Evolutionary conservation across 2,797 vertebrate genomes (phyloP).

Genomic region (Sebastes alutus): DNA sequence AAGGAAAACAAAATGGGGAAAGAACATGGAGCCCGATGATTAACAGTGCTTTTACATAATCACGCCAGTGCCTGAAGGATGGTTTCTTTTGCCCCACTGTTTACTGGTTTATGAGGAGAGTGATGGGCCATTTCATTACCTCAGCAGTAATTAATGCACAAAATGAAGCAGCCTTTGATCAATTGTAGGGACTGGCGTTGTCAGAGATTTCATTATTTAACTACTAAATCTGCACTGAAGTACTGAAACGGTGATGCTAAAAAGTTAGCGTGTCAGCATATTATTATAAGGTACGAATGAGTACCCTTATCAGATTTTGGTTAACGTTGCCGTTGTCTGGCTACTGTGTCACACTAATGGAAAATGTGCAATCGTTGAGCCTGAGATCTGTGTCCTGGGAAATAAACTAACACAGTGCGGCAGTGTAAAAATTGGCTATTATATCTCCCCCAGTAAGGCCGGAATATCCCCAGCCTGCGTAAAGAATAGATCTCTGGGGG

Average conservation of each 20-base stretch:
- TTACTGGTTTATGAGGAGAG: constrained; percentile 77
- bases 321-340: constrained; percentile 1
- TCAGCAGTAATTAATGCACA: constrained; percentile 74
- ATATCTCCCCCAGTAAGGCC: constrained; percentile 41
- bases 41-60: constrained; percentile 72
- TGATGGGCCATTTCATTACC: constrained; percentile 79
- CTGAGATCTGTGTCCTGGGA: constrained; percentile 39
- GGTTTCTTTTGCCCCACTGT: constrained; percentile 69
- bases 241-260: constrained; percentile 19
- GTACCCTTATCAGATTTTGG: constrained; percentile 1
- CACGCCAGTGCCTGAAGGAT: constrained; percentile 71
- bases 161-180: constrained; percentile 76
- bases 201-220: constrained; percentile 59
- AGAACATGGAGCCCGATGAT: constrained; percentile 59
- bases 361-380: constrained; percentile 26
- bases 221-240: constrained; percentile 29
- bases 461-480: constrained; percentile 24
- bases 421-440: constrained; percentile 43
- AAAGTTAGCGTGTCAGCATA: constrained; percentile 11
- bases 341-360: constrained; percentile 19
- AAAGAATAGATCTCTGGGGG: constrained; percentile 48
- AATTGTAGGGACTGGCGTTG: constrained; percentile 51
- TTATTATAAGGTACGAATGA: not conserved
- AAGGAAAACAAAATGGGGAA: constrained; percentile 67
- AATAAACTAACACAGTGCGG: constrained; percentile 38